Evolutionary conservation across 2,797 vertebrate genomes (phyloP).

Genomic region (Acanthurus tractus): DNA sequence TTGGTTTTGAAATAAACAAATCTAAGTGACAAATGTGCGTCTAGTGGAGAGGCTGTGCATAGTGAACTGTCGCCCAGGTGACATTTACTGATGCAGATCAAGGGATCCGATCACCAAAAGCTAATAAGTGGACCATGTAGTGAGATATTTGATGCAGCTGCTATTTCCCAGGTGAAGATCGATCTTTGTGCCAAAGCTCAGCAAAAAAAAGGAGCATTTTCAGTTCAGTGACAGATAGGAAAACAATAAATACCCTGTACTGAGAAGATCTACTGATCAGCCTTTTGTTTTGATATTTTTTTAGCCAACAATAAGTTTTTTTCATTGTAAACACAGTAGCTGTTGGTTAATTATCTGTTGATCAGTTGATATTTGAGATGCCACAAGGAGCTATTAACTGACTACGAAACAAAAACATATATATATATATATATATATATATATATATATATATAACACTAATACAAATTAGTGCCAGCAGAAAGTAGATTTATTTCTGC

Average conservation of each 20-base stretch:
- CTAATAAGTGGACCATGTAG: not conserved
- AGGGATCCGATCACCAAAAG: not conserved
- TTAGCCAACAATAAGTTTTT: too few species aligned
- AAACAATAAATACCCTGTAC: not conserved
- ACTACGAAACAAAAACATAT: too few species aligned
- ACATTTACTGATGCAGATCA: not conserved
- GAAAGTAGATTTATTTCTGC: too few species aligned
- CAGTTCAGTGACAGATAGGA: not conserved
- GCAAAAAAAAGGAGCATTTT: not conserved
- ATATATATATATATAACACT: too few species aligned
- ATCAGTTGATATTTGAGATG: too few species aligned
- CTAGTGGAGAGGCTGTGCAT: not conserved
- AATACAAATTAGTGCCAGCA: too few species aligned
- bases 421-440: too few species aligned
- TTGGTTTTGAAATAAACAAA: not conserved
- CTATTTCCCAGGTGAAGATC: not conserved
- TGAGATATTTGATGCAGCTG: not conserved
- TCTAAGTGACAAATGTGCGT: not conserved
- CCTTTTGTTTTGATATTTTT: not conserved
- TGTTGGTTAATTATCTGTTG: too few species aligned
- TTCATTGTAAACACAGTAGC: too few species aligned
- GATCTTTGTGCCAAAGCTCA: not conserved
- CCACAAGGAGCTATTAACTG: too few species aligned
- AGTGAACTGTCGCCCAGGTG: not conserved
- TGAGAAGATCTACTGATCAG: too few species aligned